Conservation (phyloP, 2,113 vertebrate genomes). For the Loxodonta africana region DNA sequence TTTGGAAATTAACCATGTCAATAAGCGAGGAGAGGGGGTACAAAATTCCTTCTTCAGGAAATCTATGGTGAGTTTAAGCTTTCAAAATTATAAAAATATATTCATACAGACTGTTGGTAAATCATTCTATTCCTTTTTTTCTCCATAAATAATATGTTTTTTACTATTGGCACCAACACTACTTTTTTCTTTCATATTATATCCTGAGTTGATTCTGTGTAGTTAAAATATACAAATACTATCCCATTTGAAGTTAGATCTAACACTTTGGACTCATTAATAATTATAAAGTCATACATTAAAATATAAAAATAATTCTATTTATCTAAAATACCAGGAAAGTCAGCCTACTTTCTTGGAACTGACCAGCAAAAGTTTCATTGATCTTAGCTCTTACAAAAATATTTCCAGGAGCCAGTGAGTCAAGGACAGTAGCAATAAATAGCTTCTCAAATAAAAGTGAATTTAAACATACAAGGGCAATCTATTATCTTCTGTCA, state of each 20-base stretch:
- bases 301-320: not conserved
- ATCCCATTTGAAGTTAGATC: not conserved
- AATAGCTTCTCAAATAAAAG: not conserved
- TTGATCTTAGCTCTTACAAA: not conserved
- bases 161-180: not conserved
- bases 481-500: not conserved
- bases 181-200: not conserved
- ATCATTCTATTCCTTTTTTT: not conserved
- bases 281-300: not conserved
- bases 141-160: not conserved
- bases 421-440: not conserved
- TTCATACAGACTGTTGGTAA: not conserved
- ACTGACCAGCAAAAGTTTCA: not conserved
- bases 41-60: not conserved
- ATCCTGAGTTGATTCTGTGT: not conserved
- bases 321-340: not conserved
- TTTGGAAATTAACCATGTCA: too few species aligned
- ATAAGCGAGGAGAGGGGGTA: not conserved
- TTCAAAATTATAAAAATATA: not conserved
- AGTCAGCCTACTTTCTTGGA: not conserved
- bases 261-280: not conserved
- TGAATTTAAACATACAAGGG: not conserved
- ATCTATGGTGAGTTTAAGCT: not conserved
- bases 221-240: not conserved
- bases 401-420: not conserved